A percentile compares a stretch with the other conserved stretches of the same genome.
Evolutionary conservation across 2,113 vertebrate species (phyloP).

Genomic region (Grus americana): DNA sequence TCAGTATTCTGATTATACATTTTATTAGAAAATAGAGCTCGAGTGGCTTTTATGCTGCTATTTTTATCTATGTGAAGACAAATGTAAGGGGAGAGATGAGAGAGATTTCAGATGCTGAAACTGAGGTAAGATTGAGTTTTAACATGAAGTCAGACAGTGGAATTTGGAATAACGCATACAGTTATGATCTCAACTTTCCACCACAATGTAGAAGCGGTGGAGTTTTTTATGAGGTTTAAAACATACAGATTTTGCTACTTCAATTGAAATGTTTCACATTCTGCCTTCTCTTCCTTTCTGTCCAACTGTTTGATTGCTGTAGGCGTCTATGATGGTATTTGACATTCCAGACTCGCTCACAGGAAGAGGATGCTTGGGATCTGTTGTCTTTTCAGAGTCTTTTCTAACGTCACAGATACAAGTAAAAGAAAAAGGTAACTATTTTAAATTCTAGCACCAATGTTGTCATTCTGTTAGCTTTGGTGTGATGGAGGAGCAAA

Average conservation of each 20-base stretch:
- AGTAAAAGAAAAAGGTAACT: conserved; percentile 87
- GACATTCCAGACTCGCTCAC: conserved; percentile 88
- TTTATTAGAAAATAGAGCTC: neutral
- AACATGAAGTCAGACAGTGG: neutral
- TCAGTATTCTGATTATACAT: neutral
- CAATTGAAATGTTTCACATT: neutral
- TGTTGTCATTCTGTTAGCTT: neutral
- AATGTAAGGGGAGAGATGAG: neutral
- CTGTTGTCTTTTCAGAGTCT: conserved; percentile 93
- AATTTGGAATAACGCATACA: neutral
- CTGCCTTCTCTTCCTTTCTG: neutral
- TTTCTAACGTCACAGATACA: conserved; percentile 91
- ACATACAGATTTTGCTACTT: neutral
- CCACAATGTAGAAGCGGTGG: accelerated
- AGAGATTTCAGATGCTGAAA: neutral
- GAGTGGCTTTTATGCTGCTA: neutral
- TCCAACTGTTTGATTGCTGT: neutral
- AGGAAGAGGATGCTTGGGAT: conserved; percentile 81
- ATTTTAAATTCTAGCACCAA: accelerated
- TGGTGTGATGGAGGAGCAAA: neutral
- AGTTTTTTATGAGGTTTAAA: neutral
- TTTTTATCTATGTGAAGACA: neutral
- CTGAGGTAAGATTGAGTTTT: neutral
- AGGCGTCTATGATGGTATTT: conserved; percentile 88
- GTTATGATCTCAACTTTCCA: neutral